These are phyloP conservation scores for Pyrocoelia pectoralis DNA, from an alignment of 2,888 invertebrate species.

Conservation along the genomic window DNA sequence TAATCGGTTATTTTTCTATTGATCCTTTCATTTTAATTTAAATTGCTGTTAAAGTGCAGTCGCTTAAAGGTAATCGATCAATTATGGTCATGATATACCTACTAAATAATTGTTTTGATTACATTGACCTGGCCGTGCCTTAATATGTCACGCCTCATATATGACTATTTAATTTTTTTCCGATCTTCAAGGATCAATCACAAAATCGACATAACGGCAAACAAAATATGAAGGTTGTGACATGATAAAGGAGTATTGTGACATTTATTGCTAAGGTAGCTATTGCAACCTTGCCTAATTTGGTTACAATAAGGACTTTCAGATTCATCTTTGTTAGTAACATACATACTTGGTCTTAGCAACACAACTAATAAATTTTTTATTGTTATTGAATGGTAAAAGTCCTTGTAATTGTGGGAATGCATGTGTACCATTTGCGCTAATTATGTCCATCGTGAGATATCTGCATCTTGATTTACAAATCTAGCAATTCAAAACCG, in stretches of 20 bases:
- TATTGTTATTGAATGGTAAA: constrained; percentile 3
- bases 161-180: background rate
- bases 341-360: background rate
- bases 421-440: background rate
- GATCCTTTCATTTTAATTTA: background rate
- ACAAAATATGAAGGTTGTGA: background rate
- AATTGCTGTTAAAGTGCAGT: background rate
- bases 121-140: background rate
- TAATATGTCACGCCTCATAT: background rate
- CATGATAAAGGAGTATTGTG: background rate
- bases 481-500: background rate
- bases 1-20: constrained; percentile 14
- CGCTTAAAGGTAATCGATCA: background rate
- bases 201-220: background rate
- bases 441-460: constrained; percentile 6
- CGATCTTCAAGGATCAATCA: background rate
- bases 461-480: background rate
- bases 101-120: background rate
- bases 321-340: background rate
- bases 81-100: background rate
- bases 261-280: background rate
- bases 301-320: background rate
- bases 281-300: background rate
- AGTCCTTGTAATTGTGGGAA: constrained; percentile 6
- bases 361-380: constrained; percentile 3